These are phyloP conservation scores for Parazoanthus atlanticus DNA, from an alignment of 92 coral and sea anemone species.

Conservation along the genomic window DNA sequence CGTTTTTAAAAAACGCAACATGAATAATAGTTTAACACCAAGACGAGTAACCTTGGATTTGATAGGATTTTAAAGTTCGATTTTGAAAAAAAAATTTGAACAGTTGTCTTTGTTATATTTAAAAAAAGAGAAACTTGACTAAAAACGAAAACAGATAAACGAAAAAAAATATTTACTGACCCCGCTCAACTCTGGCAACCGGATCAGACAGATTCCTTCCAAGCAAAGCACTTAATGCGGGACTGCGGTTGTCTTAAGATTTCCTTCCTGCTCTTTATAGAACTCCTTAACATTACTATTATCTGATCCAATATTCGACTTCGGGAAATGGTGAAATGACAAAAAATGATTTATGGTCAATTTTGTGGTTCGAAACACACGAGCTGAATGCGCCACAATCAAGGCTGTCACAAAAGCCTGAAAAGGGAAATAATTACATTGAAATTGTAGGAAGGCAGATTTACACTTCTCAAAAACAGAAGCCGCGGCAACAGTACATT, in stretches of 20 bases:
- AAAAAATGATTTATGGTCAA: neutral
- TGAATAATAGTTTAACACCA: too few relatives aligned
- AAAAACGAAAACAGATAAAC: too few relatives aligned
- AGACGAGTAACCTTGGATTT: too few relatives aligned
- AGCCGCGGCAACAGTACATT: neutral
- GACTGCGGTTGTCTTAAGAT: neutral
- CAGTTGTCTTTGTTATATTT: too few relatives aligned
- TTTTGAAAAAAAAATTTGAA: neutral
- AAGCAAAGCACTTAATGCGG: constrained; percentile 15
- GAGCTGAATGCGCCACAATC: neutral
- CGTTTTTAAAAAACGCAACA: neutral
- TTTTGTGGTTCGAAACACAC: neutral
- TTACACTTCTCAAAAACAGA: neutral
- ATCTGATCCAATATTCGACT: neutral
- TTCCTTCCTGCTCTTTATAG: neutral
- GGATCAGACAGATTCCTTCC: neutral
- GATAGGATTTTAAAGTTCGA: too few relatives aligned
- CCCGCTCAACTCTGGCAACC: neutral
- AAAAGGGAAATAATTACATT: too few relatives aligned
- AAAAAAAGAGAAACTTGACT: too few relatives aligned
- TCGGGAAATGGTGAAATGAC: neutral
- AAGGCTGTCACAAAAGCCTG: neutral
- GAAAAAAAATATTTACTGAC: neutral
- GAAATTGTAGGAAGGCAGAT: neutral
- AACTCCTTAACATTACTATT: neutral